phyloP scores from a whole-genome alignment of 2,888 invertebrate genomes.

The Pterobdella sp. region DNA sequence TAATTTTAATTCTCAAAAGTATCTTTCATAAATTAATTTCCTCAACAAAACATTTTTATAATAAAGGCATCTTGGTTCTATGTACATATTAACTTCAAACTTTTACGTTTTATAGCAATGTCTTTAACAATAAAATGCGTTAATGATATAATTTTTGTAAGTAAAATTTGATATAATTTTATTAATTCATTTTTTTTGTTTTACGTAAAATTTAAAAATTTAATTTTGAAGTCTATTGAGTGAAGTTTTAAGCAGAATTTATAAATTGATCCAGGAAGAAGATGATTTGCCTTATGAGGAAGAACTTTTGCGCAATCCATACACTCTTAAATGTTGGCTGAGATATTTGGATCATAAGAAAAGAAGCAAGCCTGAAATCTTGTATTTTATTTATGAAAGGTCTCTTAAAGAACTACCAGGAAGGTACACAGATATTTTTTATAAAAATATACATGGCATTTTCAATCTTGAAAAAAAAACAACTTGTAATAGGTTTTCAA shows the following conservation, averaged over 20 bases:
- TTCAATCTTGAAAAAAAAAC: not conserved
- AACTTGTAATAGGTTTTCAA: too few species aligned
- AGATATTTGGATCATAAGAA: constrained; percentile 94
- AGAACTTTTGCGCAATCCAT: constrained; percentile 92
- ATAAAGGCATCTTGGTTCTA: too few species aligned
- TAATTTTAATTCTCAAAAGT: too few species aligned
- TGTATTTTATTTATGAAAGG: constrained; percentile 88
- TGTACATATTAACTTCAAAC: too few species aligned
- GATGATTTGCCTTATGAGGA: constrained; percentile 97
- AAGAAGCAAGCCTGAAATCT: constrained; percentile 64
- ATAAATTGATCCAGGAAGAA: constrained; percentile 57
- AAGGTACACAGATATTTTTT: constrained; percentile 56
- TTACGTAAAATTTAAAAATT: not conserved
- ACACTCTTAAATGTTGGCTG: constrained; percentile 94
- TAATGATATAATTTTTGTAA: too few species aligned
- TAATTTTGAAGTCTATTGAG: not conserved
- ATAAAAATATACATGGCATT: not conserved
- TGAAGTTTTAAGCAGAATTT: too few species aligned
- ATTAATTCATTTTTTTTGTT: not conserved
- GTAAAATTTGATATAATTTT: not conserved
- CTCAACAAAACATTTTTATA: too few species aligned
- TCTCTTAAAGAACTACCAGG: constrained; percentile 92
- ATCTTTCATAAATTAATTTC: too few species aligned
- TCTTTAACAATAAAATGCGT: too few species aligned
- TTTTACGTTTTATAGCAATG: too few species aligned